phyloP scores from a whole-genome alignment of 2,797 vertebrate genomes.

The Lepus townsendii region DNA sequence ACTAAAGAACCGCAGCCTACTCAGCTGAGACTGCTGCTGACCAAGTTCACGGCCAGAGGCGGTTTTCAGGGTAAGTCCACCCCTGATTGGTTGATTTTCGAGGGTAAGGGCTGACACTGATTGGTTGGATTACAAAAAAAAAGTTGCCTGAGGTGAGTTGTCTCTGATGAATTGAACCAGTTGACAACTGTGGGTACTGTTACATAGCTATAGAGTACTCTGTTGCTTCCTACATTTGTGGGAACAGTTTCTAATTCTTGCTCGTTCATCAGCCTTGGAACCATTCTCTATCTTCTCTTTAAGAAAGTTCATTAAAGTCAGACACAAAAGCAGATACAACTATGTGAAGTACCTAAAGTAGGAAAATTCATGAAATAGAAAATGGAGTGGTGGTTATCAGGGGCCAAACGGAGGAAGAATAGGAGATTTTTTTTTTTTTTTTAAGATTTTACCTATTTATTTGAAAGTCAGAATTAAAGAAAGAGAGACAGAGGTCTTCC shows the following conservation, averaged over 20 bases:
- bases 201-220: neutral
- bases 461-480: too few species aligned
- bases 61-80: neutral
- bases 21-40: neutral
- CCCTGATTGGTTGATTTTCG: neutral
- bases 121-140: neutral
- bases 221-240: neutral
- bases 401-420: neutral
- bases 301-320: neutral
- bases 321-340: neutral
- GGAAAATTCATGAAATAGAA: neutral
- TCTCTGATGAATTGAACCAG: neutral
- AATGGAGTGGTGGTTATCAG: too few species aligned
- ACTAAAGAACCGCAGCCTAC: neutral
- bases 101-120: neutral
- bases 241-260: neutral
- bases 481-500: too few species aligned
- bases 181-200: neutral
- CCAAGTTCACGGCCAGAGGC: neutral
- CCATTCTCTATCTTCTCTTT: neutral
- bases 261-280: constrained; percentile 1
- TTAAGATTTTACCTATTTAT: too few species aligned
- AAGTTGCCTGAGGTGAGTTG: neutral
- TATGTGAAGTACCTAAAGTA: neutral
- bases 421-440: neutral